Conservation (phyloP, 2,888 invertebrate genomes). For the Drosophila parthenogenetica region DNA sequence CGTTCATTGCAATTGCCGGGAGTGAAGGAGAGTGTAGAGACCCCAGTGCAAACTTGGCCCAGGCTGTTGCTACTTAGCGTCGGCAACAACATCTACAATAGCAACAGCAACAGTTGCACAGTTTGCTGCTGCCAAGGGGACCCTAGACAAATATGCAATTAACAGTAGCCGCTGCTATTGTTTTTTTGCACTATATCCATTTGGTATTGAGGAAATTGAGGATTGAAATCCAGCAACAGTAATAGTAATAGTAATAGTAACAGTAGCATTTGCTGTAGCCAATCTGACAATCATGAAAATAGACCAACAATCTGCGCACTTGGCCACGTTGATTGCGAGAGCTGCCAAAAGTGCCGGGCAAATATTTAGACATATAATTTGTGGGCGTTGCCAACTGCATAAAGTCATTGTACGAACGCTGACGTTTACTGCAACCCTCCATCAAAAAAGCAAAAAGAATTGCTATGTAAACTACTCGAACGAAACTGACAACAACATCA, state of each 20-base stretch:
- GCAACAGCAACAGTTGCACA: constrained; percentile 68
- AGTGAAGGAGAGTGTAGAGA: constrained; percentile 5
- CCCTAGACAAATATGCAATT: constrained; percentile 80
- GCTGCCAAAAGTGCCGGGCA: constrained; percentile 68
- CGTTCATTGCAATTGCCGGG: constrained; percentile 61
- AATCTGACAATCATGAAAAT: constrained; percentile 57
- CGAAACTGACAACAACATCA: constrained; percentile 53
- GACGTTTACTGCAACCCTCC: constrained; percentile 26
- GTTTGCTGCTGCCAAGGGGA: constrained; percentile 30
- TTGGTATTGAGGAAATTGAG: constrained; percentile 52
- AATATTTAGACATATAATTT: constrained; percentile 77
- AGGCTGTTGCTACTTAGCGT: constrained; percentile 73
- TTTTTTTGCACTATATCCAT: constrained; percentile 20
- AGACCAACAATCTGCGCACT: constrained; percentile 58
- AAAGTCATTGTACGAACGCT: constrained; percentile 52
- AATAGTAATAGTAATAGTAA: constrained; percentile 9
- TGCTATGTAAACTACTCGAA: constrained; percentile 64
- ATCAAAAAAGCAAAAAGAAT: constrained; percentile 30
- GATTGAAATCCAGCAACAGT: constrained; percentile 38
- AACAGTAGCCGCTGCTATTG: constrained; percentile 60
- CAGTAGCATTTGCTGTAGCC: constrained; percentile 27
- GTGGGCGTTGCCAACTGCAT: constrained; percentile 64
- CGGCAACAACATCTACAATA: constrained; percentile 27
- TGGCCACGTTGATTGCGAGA: constrained; percentile 64
- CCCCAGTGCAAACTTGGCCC: constrained; percentile 36